Evolutionary conservation across 2,888 invertebrate species (phyloP).

Genomic region (Caenorhabditis imperialis): DNA sequence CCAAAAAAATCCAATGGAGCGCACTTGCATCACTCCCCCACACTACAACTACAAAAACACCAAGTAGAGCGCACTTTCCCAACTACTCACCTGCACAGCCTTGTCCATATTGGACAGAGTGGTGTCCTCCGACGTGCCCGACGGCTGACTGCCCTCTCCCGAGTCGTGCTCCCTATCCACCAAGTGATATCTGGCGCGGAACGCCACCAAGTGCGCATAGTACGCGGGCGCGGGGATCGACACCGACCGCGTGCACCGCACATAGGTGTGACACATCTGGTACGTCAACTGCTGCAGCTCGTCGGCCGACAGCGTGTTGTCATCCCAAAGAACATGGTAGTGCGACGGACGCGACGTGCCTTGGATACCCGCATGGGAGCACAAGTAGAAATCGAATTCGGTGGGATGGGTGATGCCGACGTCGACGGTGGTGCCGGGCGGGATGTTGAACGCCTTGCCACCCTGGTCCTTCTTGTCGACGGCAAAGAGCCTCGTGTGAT

Average conservation of each 20-base stretch:
- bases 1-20: too few relatives aligned
- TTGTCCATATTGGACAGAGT: slow-evolving; percentile 82
- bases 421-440: slow-evolving; percentile 99
- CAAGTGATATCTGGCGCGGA: slow-evolving; percentile 86
- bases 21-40: too few relatives aligned
- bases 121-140: slow-evolving; percentile 78
- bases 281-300: slow-evolving; percentile 99
- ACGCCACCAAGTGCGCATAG: slow-evolving; percentile 99
- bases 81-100: slow-evolving; percentile 88
- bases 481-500: slow-evolving; percentile 98
- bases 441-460: slow-evolving; percentile 98
- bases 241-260: slow-evolving; percentile 97
- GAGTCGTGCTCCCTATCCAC: slow-evolving; percentile 78
- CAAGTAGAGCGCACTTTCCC: too few relatives aligned
- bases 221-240: slow-evolving; percentile 99
- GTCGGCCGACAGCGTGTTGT: slow-evolving; percentile 98
- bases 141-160: slow-evolving; percentile 78
- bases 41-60: too few relatives aligned
- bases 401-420: slow-evolving; percentile 99
- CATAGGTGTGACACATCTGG: slow-evolving; percentile 99
- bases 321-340: slow-evolving; percentile 99
- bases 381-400: slow-evolving; percentile 99
- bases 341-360: slow-evolving; percentile 98
- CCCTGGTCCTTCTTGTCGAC: slow-evolving; percentile 96
- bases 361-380: slow-evolving; percentile 84